A percentile compares a stretch with the other conserved stretches of the same genome.
These are phyloP conservation scores for Drosophila nr. perissopoda DNA, from an alignment of 2,888 invertebrate species.

Conservation along the genomic window DNA sequence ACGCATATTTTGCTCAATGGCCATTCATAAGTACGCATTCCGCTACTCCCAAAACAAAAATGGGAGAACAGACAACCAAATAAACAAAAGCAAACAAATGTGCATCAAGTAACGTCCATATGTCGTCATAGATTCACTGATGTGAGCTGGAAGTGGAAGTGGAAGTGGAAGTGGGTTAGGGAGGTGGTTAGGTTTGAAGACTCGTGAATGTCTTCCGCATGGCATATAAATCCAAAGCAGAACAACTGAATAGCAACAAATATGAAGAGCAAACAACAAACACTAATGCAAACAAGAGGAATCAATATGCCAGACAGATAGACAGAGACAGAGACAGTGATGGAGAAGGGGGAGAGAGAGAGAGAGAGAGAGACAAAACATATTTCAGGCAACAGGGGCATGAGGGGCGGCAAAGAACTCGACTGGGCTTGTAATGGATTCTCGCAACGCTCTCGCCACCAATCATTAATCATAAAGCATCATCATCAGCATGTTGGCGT, in stretches of 20 bases:
- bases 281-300: constrained; percentile 74
- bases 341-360: constrained; percentile 9
- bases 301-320: constrained; percentile 63
- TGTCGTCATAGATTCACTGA: constrained; percentile 44
- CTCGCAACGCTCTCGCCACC: constrained; percentile 47
- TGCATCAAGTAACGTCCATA: constrained; percentile 71
- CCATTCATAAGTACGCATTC: constrained; percentile 56
- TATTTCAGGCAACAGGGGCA: constrained; percentile 25
- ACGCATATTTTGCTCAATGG: constrained; percentile 70
- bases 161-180: constrained; percentile 7
- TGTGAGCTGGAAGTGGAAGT: background rate
- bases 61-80: constrained; percentile 47
- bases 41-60: constrained; percentile 1
- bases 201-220: constrained; percentile 45
- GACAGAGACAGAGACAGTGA: background rate
- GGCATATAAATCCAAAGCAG: constrained; percentile 54
- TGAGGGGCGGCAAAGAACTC: background rate
- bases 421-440: constrained; percentile 26
- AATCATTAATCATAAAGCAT: constrained; percentile 78
- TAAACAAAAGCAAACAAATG: constrained; percentile 73
- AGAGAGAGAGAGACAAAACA: constrained; percentile 11
- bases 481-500: constrained; percentile 68
- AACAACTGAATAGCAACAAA: constrained; percentile 64
- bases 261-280: constrained; percentile 76
- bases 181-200: constrained; percentile 7